Base-by-base conservation (phyloP, 2,888 invertebrate genomes). In the Ferdinandea cuprea region DNA sequence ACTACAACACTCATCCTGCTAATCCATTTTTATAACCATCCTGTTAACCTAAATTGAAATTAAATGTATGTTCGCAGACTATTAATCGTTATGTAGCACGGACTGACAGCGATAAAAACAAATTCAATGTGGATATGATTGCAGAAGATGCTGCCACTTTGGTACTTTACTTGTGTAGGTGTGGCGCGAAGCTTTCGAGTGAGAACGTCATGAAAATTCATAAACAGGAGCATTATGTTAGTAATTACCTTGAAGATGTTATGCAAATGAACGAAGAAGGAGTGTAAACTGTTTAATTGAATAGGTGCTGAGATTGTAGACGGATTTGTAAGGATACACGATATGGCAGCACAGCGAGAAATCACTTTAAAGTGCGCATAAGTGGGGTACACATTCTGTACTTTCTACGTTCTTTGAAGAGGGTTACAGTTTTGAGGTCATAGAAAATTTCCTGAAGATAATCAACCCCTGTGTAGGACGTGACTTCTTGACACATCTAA, bases 21-120 rank as follows among this genome's bases (percentile, higher is more conserved):
- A 63, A 78, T 78, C 72, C 72, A 78, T 68, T 78, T 72, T 54
- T 15, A 73, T 83, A 68, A n/a, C 58, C 76, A 81, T 78, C 66
- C 66, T 78, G 83, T 68, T 83, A 83, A 83, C 83, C 83, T 48
- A 83, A 77, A 83, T 83, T 50, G 83, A 35, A 68, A 78, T 83
- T 66, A 77, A 78, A 83, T 83, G 78, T n/a, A n/a, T 68, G 63
- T 78, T 78, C 54, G 40, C 71, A 76, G 81, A 46, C 71, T 76
- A 76, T 81, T 77, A 77, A 81, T 76, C 32, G 54, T 17, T n/a
- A n/a, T 56, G 37, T 37, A 25, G 19, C 54, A 32, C 30, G 28
- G 48, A 35, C 8, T 25, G 58, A 48, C 5, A 37, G 25, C 52
- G 46, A 72, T 37, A 4, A 58, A 52, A 30, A 63, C 19, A 42